A percentile compares a stretch with the other conserved stretches of the same genome.
phyloP scores from a whole-genome alignment of 2,113 vertebrate genomes.

The Arvicanthis niloticus region DNA sequence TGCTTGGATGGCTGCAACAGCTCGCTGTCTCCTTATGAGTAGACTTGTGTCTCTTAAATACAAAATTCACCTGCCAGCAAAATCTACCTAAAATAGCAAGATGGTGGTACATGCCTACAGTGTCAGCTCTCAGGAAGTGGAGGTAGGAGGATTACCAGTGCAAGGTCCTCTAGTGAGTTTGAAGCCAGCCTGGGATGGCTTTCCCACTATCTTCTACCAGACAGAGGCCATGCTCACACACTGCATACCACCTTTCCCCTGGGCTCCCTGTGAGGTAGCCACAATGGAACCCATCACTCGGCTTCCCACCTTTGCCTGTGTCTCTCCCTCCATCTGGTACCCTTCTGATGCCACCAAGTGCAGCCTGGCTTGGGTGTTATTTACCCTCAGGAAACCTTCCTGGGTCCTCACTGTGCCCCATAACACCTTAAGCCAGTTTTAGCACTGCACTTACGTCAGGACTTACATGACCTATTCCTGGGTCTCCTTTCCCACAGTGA shows the following conservation, averaged over 20 bases:
- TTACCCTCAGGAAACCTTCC: neutral
- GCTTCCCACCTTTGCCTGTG: neutral
- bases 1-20: neutral
- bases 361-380: neutral
- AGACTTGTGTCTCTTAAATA: neutral
- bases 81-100: neutral
- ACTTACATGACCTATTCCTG: neutral
- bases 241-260: neutral
- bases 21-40: neutral
- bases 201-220: neutral
- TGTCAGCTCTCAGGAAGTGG: neutral
- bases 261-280: neutral
- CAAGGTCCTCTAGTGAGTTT: neutral
- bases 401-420: neutral
- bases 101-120: neutral
- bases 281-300: neutral
- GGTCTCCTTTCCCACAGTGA: neutral
- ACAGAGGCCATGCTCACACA: neutral
- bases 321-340: neutral
- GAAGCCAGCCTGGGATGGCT: neutral
- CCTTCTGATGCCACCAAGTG: neutral
- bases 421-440: slow-evolving; percentile 1
- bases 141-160: neutral
- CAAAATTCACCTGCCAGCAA: neutral
- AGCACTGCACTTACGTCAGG: neutral